These are phyloP conservation scores for Crocidura indochinensis DNA, from an alignment of 2,797 vertebrate genomes.

Conservation along the genomic window DNA sequence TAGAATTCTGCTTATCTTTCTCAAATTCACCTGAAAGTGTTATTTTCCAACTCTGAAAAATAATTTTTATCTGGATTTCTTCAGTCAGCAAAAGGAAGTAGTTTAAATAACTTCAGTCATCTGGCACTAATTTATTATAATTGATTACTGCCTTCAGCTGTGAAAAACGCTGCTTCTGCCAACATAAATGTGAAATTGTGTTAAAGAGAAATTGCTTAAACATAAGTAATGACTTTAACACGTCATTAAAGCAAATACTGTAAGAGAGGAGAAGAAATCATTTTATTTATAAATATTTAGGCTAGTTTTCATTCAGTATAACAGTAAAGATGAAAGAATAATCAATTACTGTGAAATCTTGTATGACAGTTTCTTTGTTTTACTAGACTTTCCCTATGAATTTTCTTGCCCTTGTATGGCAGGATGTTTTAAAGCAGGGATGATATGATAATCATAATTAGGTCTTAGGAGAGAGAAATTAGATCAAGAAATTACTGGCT, in stretches of 20 bases:
- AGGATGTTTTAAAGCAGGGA: slow-evolving; percentile 72
- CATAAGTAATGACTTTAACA: background rate
- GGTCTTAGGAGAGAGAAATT: slow-evolving; percentile 82
- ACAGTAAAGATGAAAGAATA: slow-evolving; percentile 39
- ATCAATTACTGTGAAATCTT: slow-evolving; percentile 60
- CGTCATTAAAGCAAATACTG: slow-evolving; percentile 55
- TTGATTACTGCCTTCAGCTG: slow-evolving; percentile 15
- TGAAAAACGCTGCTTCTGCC: slow-evolving; percentile 12
- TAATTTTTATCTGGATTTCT: slow-evolving; percentile 3
- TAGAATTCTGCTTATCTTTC: slow-evolving; percentile 23
- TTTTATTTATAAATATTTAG: slow-evolving; percentile 56
- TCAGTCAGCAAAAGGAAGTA: background rate
- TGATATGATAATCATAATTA: slow-evolving; percentile 80
- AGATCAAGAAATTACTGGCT: slow-evolving; percentile 78
- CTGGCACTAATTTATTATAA: slow-evolving; percentile 24
- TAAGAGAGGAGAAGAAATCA: slow-evolving; percentile 54
- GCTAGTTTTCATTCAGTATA: slow-evolving; percentile 55
- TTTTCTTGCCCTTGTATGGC: background rate
- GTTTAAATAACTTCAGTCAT: slow-evolving; percentile 47
- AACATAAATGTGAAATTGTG: background rate
- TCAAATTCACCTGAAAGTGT: slow-evolving; percentile 36
- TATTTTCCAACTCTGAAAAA: slow-evolving; percentile 21
- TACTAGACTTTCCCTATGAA: background rate
- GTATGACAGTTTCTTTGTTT: slow-evolving; percentile 48
- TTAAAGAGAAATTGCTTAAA: slow-evolving; percentile 47